phyloP scores from a whole-genome alignment of 2,113 vertebrate species.

The Ammodramus savannarum region DNA sequence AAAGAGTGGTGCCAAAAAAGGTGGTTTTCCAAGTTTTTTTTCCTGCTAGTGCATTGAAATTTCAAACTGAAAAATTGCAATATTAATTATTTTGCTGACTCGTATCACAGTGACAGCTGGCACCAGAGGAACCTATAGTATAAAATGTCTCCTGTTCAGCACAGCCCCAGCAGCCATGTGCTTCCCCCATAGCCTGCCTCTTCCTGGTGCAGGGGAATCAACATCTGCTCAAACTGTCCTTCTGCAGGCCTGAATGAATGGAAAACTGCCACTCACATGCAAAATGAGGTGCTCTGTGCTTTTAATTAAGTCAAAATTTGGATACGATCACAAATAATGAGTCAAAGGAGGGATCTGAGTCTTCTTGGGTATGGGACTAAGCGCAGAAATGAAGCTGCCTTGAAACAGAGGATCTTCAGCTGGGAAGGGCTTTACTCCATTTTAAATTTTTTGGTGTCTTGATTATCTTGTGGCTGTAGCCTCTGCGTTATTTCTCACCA shows the following conservation, averaged over 20 bases:
- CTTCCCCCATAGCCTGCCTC: neutral
- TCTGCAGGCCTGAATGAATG: neutral
- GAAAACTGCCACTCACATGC: neutral
- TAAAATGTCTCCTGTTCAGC: neutral
- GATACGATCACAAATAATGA: neutral
- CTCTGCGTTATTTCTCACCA: neutral
- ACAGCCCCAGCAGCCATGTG: neutral
- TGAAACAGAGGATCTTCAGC: neutral
- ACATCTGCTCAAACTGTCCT: neutral
- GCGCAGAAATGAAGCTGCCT: neutral
- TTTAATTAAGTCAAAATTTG: neutral
- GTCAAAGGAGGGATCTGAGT: neutral
- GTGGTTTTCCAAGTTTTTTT: neutral
- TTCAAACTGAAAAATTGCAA: neutral
- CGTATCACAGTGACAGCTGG: neutral
- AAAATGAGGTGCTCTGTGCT: neutral
- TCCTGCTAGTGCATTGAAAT: neutral
- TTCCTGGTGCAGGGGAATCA: neutral
- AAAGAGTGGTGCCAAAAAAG: neutral
- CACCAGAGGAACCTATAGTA: neutral
- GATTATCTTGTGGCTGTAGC: neutral
- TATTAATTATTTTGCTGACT: neutral
- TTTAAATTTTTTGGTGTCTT: neutral
- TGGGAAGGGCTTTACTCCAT: neutral
- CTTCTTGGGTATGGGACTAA: neutral